Base-by-base conservation (phyloP, 2,113 vertebrate genomes). In the Bothrops jararaca region DNA sequence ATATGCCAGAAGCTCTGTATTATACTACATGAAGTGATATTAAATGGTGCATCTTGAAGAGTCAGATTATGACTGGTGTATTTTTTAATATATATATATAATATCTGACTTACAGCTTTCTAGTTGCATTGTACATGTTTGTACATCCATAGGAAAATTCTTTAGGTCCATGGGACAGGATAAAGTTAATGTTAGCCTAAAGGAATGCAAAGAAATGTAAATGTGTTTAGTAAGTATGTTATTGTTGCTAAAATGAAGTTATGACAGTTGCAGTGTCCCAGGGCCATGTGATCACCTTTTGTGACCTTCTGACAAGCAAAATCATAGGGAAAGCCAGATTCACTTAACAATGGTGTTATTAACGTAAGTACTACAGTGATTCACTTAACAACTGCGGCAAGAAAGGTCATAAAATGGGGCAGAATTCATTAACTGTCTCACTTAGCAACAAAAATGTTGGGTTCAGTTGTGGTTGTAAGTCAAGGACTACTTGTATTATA, bases 101-200 rank as follows among this genome's bases (percentile, higher is more conserved):
- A 13, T 26, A 92, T 50, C 0, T 60, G 42, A 64, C 99, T 98
- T 97, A 99, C 99, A 99, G 93, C 99, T 99, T 93, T 99, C 99
- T 93, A 99, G 97, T 94, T 99, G 99, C 99, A 99, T 99, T 0
- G 98, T 99, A 91, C 99, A 99, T 1, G 99, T 99, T 96, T 99
- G 99, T 23, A 99, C 98, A 92, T 99, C 99, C 99, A 99, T 99
- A 2, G 99, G 99, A 96, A 99, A 99, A 97, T 99, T 99, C 98
- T 99, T 99, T 96, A 99, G 97, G 95, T 99, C 99, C 99, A 99
- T 99, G 7, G 99, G 99, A 95, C 99, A 99, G 29, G 99, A 99
- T 94, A 99, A 98, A 90, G 98, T 99, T 95, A 99, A 98, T 87
- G 99, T 99, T 96, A 99, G 97, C 97, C 99, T 99, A 93, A 93